Evolutionary conservation across 2,797 vertebrate species (phyloP).

Genomic region (Girardinus metallicus): DNA sequence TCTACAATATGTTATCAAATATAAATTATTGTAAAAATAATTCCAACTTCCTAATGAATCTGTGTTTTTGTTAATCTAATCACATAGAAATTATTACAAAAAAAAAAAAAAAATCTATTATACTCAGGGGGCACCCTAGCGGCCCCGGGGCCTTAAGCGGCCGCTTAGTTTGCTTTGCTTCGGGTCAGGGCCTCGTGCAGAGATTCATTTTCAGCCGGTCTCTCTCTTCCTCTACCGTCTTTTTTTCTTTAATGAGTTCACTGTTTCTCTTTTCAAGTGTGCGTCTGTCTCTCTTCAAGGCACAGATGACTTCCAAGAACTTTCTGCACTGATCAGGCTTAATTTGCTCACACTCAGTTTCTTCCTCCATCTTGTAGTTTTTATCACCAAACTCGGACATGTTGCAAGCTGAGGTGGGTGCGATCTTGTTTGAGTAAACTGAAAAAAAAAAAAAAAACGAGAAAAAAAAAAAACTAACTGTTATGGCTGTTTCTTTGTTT

Average conservation of each 20-base stretch:
- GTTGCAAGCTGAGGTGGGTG: not conserved
- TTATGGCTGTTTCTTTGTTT: not conserved
- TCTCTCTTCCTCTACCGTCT: not conserved
- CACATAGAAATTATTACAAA: no score
- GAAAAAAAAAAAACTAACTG: not conserved
- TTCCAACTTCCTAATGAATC: no score
- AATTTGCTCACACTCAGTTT: not conserved
- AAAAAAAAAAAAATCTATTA: no score
- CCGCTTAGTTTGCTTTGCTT: no score
- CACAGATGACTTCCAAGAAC: constrained; percentile 7
- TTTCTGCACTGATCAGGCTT: not conserved
- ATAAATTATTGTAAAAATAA: no score
- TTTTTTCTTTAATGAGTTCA: not conserved
- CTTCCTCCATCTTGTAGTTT: not conserved
- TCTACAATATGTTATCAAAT: no score
- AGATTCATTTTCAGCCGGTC: not conserved
- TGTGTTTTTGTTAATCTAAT: no score
- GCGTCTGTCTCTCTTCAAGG: constrained; percentile 28
- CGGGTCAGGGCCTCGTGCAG: fast-evolving
- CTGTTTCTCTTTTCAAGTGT: constrained; percentile 5
- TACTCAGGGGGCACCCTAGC: no score
- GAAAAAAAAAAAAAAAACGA: not conserved
- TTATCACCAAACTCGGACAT: not conserved
- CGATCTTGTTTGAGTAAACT: not conserved
- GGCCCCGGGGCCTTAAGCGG: no score